phyloP scores from a whole-genome alignment of 2,797 vertebrate species.

The Varecia variegata region DNA sequence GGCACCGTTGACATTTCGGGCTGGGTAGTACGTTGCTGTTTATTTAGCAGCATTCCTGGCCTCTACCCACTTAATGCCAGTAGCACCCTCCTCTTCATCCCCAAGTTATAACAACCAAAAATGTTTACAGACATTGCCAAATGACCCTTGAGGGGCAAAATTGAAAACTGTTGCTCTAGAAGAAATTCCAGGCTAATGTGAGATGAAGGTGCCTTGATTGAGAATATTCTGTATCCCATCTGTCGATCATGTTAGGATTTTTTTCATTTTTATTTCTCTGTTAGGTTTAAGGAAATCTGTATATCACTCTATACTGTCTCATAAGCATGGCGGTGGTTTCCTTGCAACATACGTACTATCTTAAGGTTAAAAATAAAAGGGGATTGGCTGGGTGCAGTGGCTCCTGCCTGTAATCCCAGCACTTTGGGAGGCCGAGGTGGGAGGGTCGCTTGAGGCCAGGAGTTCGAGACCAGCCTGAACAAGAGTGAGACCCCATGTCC shows the following conservation, averaged over 20 bases:
- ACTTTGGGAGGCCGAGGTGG: not conserved
- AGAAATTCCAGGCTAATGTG: not conserved
- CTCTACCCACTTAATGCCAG: not conserved
- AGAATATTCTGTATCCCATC: not conserved
- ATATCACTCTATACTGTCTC: not conserved
- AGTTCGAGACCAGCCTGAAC: not conserved
- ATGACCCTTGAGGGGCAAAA: not conserved
- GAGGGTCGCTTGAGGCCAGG: not conserved
- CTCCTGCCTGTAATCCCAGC: not conserved
- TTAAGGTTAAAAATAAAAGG: not conserved
- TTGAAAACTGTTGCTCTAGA: not conserved
- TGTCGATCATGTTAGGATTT: not conserved
- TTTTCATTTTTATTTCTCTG: not conserved
- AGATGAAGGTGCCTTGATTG: not conserved
- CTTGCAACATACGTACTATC: not conserved
- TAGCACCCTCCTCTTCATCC: rapidly evolving
- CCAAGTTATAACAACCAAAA: not conserved
- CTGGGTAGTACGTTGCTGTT: not conserved
- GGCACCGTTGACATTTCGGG: not conserved
- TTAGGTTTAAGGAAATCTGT: not conserved
- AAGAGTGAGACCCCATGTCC: not conserved
- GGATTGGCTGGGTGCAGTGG: not conserved
- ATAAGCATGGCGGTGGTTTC: rapidly evolving
- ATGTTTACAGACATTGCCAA: not conserved
- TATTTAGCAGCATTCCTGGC: not conserved